phyloP scores from a whole-genome alignment of 2,113 vertebrate genomes.

The Poicephalus gulielmi region DNA sequence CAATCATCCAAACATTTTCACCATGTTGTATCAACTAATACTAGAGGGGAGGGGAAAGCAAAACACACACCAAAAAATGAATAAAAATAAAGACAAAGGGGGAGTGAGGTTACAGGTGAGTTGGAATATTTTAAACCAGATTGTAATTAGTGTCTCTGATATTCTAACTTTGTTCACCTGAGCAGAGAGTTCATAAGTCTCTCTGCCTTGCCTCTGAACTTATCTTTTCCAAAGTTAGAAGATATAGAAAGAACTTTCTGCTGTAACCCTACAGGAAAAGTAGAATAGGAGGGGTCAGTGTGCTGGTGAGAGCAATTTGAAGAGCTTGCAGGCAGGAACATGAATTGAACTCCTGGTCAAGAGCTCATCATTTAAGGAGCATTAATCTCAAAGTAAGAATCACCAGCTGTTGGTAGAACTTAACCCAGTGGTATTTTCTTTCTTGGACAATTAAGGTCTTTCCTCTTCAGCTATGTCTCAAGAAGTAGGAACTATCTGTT shows the following conservation, averaged over 20 bases:
- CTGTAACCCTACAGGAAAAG: not conserved
- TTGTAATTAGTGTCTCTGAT: not conserved
- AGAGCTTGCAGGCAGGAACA: not conserved
- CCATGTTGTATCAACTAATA: not conserved
- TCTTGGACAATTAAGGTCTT: not conserved
- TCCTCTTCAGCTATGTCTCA: not conserved
- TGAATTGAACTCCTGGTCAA: not conserved
- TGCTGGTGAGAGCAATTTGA: not conserved
- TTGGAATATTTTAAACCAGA: not conserved
- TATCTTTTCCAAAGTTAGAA: not conserved
- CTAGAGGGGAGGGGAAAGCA: not conserved
- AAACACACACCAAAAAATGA: not conserved
- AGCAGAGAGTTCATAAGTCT: not conserved
- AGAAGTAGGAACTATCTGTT: not conserved
- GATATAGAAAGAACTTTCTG: not conserved
- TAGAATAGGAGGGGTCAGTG: not conserved
- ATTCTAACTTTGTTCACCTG: not conserved
- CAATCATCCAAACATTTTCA: not conserved
- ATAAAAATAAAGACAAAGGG: not conserved
- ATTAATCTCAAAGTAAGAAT: not conserved
- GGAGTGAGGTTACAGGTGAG: fast-evolving
- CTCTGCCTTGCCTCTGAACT: not conserved
- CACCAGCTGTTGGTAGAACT: not conserved
- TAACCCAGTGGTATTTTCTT: not conserved
- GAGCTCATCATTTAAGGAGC: not conserved